Evolutionary conservation across 2,113 vertebrate species (phyloP).

Genomic region (Atractosteus spatula): DNA sequence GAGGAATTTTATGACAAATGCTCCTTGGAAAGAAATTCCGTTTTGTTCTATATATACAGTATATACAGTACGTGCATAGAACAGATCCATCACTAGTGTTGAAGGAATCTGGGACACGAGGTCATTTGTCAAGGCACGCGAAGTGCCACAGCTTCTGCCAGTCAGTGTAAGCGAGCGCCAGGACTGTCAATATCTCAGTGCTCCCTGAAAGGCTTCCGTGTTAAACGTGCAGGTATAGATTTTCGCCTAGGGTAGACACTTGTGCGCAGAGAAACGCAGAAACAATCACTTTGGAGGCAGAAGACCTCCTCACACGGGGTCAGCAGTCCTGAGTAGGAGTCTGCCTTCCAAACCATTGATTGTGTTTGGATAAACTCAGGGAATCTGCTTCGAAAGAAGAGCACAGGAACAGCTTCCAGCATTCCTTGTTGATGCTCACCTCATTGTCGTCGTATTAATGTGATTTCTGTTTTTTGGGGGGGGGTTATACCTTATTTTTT

Average conservation of each 20-base stretch:
- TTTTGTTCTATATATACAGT: no score
- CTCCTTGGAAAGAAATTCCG: no score
- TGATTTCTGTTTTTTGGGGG: no score
- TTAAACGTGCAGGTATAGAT: not conserved
- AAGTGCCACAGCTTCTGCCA: no score
- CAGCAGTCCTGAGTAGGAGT: not conserved
- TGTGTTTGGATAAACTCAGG: not conserved
- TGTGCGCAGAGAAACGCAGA: not conserved
- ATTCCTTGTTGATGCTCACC: not conserved
- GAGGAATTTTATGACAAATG: no score
- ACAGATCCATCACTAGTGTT: no score
- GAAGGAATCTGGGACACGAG: no score
- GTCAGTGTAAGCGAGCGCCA: not conserved
- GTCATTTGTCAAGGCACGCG: no score
- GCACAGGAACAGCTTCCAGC: not conserved
- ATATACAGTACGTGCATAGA: no score
- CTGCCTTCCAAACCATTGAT: not conserved
- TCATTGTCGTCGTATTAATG: no score
- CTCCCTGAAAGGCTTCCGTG: not conserved
- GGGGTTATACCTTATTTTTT: no score
- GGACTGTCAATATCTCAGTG: not conserved
- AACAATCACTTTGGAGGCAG: not conserved
- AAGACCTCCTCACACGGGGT: not conserved
- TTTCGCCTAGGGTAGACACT: not conserved
- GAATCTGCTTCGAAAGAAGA: not conserved